phyloP scores from a whole-genome alignment of 1,140 invertebrate species.

The Magallana angulata region DNA sequence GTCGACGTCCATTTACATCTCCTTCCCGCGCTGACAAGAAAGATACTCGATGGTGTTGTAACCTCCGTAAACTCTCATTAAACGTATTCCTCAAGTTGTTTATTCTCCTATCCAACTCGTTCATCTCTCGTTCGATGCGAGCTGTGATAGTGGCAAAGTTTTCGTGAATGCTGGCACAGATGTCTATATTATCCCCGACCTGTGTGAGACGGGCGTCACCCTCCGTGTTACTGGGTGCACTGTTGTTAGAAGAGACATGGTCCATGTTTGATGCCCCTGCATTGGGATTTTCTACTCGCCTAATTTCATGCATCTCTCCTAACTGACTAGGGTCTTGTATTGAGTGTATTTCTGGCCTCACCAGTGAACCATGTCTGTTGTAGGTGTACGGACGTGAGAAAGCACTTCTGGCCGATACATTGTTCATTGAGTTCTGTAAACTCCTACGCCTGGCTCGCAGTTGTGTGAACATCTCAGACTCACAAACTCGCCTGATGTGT shows the following conservation, averaged over 20 bases:
- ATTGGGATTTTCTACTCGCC: conserved; percentile 7
- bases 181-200: conserved; percentile 35
- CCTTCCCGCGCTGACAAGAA: conserved; percentile 32
- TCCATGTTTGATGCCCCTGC: conserved; percentile 6
- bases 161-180: conserved; percentile 52
- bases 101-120: conserved; percentile 66
- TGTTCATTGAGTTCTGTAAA: conserved; percentile 22
- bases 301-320: background rate
- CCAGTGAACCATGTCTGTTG: background rate
- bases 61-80: conserved; percentile 60
- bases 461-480: conserved; percentile 32
- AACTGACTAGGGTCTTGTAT: conserved; percentile 32
- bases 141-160: conserved; percentile 65
- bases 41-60: conserved; percentile 59
- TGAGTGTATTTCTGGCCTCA: conserved; percentile 32
- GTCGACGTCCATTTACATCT: conserved; percentile 4
- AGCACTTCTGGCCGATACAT: conserved; percentile 7
- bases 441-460: background rate
- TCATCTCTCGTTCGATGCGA: conserved; percentile 66
- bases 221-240: conserved; percentile 1
- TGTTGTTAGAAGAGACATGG: background rate
- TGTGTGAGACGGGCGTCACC: conserved; percentile 20
- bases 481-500: background rate
- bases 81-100: conserved; percentile 64
- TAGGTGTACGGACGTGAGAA: conserved; percentile 7